These are phyloP conservation scores for Schizopygopsis pylzovi DNA, from an alignment of 2,797 vertebrate genomes.

Conservation along the genomic window DNA sequence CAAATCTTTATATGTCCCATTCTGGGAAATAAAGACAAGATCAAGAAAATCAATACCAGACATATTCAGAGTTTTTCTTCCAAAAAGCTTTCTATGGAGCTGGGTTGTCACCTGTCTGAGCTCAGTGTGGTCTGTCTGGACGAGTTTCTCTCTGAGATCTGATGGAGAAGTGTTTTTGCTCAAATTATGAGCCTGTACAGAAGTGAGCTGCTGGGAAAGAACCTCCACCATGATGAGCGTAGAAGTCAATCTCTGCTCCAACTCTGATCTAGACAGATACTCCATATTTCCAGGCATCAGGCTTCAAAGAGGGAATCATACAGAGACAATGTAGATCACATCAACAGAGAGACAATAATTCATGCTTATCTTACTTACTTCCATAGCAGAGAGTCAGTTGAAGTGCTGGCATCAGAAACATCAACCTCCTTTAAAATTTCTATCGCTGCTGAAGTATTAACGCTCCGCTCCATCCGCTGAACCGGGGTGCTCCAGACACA, in stretches of 20 bases:
- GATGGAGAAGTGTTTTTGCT: slow-evolving; percentile 69
- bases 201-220: slow-evolving; percentile 82
- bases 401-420: slow-evolving; percentile 73
- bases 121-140: slow-evolving; percentile 84
- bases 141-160: slow-evolving; percentile 77
- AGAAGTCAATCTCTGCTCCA: slow-evolving; percentile 86
- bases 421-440: slow-evolving; percentile 70
- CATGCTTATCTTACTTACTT: slow-evolving; percentile 71
- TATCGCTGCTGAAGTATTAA: slow-evolving; percentile 78
- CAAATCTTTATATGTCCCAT: slow-evolving; percentile 75
- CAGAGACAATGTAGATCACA: slow-evolving; percentile 28
- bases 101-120: slow-evolving; percentile 77
- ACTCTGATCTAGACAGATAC: slow-evolving; percentile 77
- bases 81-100: not conserved
- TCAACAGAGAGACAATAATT: not conserved
- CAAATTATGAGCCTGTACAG: slow-evolving; percentile 65
- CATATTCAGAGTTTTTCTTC: not conserved
- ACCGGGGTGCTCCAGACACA: slow-evolving; percentile 72
- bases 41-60: not conserved
- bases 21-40: slow-evolving; percentile 66
- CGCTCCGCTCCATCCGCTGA: slow-evolving; percentile 66
- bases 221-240: slow-evolving; percentile 88
- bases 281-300: slow-evolving; percentile 79
- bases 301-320: slow-evolving; percentile 67
- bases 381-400: slow-evolving; percentile 79